Percentiles rank a stretch among this genome's conserved stretches.
Evolutionary conservation across 1,140 invertebrate species (phyloP).

Genomic region (Calosoma granatense): DNA sequence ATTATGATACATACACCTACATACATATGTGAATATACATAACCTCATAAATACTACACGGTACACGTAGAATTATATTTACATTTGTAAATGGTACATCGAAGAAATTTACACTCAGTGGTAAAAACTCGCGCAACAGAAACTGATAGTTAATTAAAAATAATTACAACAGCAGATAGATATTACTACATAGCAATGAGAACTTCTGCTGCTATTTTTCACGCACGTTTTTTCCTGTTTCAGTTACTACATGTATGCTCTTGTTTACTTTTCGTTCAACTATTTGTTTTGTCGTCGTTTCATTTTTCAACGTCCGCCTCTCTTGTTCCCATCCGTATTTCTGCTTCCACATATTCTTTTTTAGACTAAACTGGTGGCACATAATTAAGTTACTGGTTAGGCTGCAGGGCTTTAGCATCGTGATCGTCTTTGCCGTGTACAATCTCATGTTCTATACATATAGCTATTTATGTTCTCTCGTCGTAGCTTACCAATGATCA

Average conservation of each 20-base stretch:
- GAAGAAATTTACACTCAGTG: background rate
- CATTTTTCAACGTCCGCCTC: constrained; percentile 2
- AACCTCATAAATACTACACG: too few species aligned
- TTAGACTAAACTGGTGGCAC: background rate
- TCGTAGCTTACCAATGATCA: too few species aligned
- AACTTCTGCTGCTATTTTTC: background rate
- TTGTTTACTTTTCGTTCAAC: constrained; percentile 1
- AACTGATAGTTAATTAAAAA: background rate
- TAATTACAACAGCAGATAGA: background rate
- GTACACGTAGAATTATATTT: background rate
- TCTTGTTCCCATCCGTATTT: background rate
- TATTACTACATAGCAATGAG: background rate
- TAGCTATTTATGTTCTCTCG: background rate
- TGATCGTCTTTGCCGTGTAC: background rate
- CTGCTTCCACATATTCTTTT: background rate
- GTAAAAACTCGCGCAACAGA: background rate
- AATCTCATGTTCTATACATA: background rate
- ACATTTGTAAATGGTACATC: background rate
- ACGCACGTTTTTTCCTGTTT: background rate
- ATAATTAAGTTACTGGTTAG: background rate
- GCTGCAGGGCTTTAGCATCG: background rate
- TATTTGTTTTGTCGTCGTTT: background rate
- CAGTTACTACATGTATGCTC: too few species aligned
- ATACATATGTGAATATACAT: too few species aligned
- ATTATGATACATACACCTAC: too few species aligned